Conservation (phyloP, 2,113 vertebrate genomes). For the Aspidoscelis tigris region DNA sequence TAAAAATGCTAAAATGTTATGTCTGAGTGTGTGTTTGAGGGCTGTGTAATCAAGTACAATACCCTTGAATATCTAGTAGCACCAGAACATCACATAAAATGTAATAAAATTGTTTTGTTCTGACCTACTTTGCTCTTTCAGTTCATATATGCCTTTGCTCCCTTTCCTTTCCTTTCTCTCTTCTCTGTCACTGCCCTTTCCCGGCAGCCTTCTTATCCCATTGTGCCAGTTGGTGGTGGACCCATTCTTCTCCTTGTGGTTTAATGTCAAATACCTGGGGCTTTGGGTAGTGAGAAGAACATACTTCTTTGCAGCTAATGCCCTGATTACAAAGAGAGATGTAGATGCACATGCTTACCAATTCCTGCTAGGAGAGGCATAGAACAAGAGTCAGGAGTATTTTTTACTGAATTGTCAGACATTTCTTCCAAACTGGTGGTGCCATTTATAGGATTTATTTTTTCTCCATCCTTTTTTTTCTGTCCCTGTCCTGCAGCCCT, state of each 20-base stretch:
- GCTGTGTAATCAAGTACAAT: not conserved
- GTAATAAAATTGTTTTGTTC: not conserved
- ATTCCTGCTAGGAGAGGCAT: too few relatives aligned
- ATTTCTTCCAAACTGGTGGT: not conserved
- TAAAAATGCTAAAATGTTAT: not conserved
- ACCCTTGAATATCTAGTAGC: not conserved
- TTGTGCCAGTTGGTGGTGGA: not conserved
- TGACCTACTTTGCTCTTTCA: conserved; percentile 1
- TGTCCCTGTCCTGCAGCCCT: not conserved
- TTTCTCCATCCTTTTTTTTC: not conserved
- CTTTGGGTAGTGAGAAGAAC: not conserved
- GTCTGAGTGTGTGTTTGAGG: not conserved
- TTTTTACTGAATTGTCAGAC: not conserved
- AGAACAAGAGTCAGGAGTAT: not conserved
- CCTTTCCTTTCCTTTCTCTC: not conserved
- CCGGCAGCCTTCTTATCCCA: conserved; percentile 10
- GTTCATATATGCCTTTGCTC: not conserved
- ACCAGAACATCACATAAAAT: not conserved
- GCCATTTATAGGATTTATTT: not conserved
- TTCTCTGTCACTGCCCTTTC: not conserved
- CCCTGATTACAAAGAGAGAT: not conserved
- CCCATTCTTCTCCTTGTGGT: not conserved
- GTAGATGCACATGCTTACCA: not conserved
- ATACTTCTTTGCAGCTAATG: not conserved
- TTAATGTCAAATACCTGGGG: not conserved